Base-by-base conservation (phyloP, 2,888 invertebrate species). In the Callinectes sapidus region DNA sequence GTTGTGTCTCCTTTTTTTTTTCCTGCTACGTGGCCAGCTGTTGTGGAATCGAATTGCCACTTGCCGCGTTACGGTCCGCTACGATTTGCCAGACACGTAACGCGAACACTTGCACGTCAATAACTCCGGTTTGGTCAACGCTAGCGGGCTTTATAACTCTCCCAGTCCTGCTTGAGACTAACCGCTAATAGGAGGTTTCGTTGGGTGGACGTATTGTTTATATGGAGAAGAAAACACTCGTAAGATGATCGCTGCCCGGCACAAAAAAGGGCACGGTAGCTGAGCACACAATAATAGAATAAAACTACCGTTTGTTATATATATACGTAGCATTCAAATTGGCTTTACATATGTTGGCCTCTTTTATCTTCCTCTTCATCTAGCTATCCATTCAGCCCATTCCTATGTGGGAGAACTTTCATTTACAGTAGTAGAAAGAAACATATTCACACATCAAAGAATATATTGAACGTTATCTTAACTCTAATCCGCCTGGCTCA, bases 101-200 rank as follows among this genome's bases (percentile, higher is more conserved):
- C 61, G 61, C 23, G 10, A 61, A 61, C 61, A 61, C 18, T 23
- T 61, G 61, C 23, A 61, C 18, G 61, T 61, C 61, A 61, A 6
- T 61, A 61, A 61, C 61, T 61, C 18, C 23, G 61, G 23, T 61
- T 6, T 61, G 23, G 23, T 23, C 61, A 23, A 61, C 23, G 18
- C 61, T 61, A 23, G 61, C 23, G 87, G n/a, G 16, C 39, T 13
- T 48, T 87, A 13, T 48, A 87, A 3, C n/a, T 39, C 87, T 87
- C 28, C 16, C 87, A 35, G n/a, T 87, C 87, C 48, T 87, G 87
- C 39, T 87, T 87, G 87, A 87, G 18, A 87, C 42, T n/a, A 39
- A 48, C 42, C 28, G 13, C 35, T 39, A n/a, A 48, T 39, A 48
- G 39, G n/a, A n/a, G 48, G 87, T 87, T 87, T 48, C 39, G 39